Conservation (phyloP, 2,113 vertebrate species). For the Myxocyprinus asiaticus region DNA sequence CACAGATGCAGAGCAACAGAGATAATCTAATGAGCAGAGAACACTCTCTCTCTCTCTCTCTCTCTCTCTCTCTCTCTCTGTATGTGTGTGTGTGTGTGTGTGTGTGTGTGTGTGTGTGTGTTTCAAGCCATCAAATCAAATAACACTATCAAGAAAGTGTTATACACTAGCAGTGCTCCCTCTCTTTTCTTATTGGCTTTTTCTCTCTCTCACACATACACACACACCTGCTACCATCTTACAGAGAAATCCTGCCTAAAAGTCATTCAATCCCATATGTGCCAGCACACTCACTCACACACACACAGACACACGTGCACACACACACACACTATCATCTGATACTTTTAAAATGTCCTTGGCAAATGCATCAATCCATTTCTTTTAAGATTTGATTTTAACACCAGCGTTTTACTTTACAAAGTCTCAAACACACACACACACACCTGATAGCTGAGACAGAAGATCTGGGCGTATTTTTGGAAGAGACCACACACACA, state of each 20-base stretch:
- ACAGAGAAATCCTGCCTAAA: not conserved
- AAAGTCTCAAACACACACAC: slow-evolving; percentile 8
- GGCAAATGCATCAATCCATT: not conserved
- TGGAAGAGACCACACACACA: slow-evolving; percentile 41
- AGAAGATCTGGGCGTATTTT: slow-evolving; percentile 45
- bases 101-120: slow-evolving; percentile 21
- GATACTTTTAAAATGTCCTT: not conserved
- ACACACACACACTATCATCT: slow-evolving; percentile 20
- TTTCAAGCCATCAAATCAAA: slow-evolving; percentile 12
- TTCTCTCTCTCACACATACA: not conserved
- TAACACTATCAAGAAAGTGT: slow-evolving; percentile 30
- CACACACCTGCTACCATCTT: slow-evolving; percentile 30
- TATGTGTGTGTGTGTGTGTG: slow-evolving; percentile 4
- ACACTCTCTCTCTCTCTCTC: not conserved
- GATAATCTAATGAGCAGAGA: slow-evolving; percentile 35
- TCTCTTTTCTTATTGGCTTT: slow-evolving; percentile 2
- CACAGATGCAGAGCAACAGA: slow-evolving; percentile 26
- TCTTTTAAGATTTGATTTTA: slow-evolving; percentile 1
- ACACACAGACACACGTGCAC: not conserved
- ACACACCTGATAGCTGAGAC: slow-evolving; percentile 49
- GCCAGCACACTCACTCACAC: not conserved
- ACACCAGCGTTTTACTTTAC: slow-evolving; percentile 6
- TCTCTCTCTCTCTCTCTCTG: not conserved
- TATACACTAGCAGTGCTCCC: slow-evolving; percentile 9
- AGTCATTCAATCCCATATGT: slow-evolving; percentile 20